phyloP scores from a whole-genome alignment of 2,888 invertebrate genomes.

The Isoperla grammatica region DNA sequence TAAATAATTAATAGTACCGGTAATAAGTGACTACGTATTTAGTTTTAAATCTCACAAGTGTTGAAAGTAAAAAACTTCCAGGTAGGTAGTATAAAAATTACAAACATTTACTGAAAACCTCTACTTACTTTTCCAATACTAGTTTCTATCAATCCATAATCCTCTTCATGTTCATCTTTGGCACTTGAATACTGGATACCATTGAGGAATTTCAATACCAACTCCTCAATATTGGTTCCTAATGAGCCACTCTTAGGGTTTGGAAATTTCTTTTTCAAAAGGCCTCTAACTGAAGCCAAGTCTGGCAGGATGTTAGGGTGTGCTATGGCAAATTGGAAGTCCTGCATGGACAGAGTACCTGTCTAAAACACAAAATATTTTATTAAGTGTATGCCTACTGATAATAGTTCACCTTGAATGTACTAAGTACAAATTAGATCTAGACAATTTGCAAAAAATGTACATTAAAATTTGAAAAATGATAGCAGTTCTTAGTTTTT shows the following conservation, averaged over 20 bases:
- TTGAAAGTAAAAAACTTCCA: no score
- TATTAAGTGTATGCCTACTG: no score
- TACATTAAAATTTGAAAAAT: not conserved
- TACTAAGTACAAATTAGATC: no score
- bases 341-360: conserved; percentile 42
- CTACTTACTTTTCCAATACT: conserved; percentile 63
- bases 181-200: conserved; percentile 64
- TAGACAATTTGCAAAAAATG: not conserved
- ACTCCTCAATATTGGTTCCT: conserved; percentile 53
- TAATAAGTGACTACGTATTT: not conserved
- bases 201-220: conserved; percentile 59
- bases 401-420: no score
- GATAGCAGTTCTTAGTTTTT: not conserved
- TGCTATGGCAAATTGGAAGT: conserved; percentile 69
- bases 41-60: no score
- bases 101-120: not conserved
- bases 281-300: conserved; percentile 64
- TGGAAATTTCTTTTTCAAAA: conserved; percentile 74
- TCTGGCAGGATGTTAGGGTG: conserved; percentile 77
- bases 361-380: conserved; percentile 34
- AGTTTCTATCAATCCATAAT: conserved; percentile 62
- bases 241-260: conserved; percentile 57
- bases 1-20: no score
- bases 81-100: no score
- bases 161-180: conserved; percentile 59